A percentile compares a stretch with the other conserved stretches of the same genome.
These are phyloP conservation scores for Homarus americanus DNA, from an alignment of 1,140 invertebrate genomes.

Conservation along the genomic window DNA sequence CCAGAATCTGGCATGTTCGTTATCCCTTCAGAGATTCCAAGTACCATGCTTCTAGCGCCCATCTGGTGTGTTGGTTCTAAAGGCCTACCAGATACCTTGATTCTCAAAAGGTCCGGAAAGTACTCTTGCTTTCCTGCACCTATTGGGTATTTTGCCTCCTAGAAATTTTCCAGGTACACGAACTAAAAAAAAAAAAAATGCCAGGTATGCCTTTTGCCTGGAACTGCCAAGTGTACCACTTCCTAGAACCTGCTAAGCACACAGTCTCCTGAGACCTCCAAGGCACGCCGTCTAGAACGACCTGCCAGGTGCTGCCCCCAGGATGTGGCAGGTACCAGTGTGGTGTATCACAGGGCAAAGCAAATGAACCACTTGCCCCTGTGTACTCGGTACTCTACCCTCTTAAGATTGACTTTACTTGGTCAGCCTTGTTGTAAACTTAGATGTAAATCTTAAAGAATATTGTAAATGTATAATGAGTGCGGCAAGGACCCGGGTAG, in stretches of 20 bases:
- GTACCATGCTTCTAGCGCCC: background rate
- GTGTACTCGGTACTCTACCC: background rate
- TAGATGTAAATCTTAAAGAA: background rate
- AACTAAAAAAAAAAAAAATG: too few species aligned
- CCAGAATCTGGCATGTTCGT: background rate
- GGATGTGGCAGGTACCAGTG: background rate
- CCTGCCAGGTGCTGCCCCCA: background rate
- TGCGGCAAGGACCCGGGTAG: too few species aligned
- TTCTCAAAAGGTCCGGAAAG: background rate
- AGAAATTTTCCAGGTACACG: too few species aligned
- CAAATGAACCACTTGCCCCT: too few species aligned
- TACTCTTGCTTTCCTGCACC: too few species aligned
- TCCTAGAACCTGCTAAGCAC: background rate
- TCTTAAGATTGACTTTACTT: background rate
- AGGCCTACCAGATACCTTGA: background rate
- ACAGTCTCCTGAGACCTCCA: background rate
- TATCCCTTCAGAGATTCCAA: background rate
- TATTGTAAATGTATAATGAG: background rate
- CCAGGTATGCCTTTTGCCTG: background rate
- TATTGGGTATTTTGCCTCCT: too few species aligned
- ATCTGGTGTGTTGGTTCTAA: background rate
- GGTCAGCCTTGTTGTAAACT: background rate
- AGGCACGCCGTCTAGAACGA: background rate
- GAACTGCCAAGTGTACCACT: background rate
- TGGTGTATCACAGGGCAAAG: background rate